Conservation (phyloP, 2,888 invertebrate species). For the Stenoptilia bipunctidactyla region DNA sequence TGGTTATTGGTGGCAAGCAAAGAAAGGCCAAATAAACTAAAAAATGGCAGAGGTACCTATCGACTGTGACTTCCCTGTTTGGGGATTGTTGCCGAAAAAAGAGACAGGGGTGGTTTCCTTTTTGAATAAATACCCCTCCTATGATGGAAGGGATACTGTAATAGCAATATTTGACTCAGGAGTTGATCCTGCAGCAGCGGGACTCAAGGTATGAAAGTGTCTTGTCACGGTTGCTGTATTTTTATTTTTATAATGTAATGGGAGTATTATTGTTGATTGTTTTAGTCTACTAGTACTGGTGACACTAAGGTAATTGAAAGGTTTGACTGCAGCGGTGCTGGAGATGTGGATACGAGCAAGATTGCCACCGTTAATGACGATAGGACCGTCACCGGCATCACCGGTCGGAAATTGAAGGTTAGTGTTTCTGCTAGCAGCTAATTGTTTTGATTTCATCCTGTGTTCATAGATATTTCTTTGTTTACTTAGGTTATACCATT, state of each 20-base stretch:
- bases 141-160: slow-evolving; percentile 90
- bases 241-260: slow-evolving; percentile 24
- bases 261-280: slow-evolving; percentile 17
- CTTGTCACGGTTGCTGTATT: slow-evolving; percentile 57
- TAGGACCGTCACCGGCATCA: slow-evolving; percentile 85
- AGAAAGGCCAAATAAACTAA: slow-evolving; percentile 23
- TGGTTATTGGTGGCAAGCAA: too few relatives aligned
- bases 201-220: slow-evolving; percentile 83
- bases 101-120: slow-evolving; percentile 93
- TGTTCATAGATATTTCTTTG: too few relatives aligned
- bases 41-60: slow-evolving; percentile 69
- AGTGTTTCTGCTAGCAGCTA: neutral
- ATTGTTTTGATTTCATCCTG: neutral
- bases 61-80: slow-evolving; percentile 82
- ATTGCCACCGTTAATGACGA: slow-evolving; percentile 65
- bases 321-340: slow-evolving; percentile 96
- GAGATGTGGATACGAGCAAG: slow-evolving; percentile 93
- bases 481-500: too few relatives aligned
- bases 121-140: slow-evolving; percentile 87
- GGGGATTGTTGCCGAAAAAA: slow-evolving; percentile 91
- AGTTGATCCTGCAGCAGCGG: slow-evolving; percentile 95
- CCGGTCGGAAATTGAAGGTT: slow-evolving; percentile 91
- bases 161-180: slow-evolving; percentile 99
- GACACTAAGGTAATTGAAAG: slow-evolving; percentile 94
- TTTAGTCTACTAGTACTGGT: slow-evolving; percentile 87